Percentiles rank a stretch among this genome's conserved stretches.
Conservation (phyloP, 2,888 invertebrate species). For the Aphrophora alni region DNA sequence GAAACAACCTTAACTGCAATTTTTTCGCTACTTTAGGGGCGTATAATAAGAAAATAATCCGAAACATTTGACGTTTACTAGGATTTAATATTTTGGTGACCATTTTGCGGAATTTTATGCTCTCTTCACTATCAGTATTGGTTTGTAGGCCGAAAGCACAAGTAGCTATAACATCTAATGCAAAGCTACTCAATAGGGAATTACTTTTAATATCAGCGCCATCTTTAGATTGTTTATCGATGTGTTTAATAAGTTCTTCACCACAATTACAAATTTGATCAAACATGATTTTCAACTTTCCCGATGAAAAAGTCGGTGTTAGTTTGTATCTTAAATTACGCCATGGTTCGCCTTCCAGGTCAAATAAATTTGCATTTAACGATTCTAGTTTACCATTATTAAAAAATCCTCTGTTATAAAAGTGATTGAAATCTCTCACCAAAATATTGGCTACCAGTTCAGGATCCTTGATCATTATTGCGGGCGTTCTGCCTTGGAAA, state of each 20-base stretch:
- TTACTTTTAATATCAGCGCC: conserved; percentile 7
- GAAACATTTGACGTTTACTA: background rate
- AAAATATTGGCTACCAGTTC: conserved; percentile 38
- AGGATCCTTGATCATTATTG: conserved; percentile 29
- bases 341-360: conserved; percentile 55
- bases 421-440: conserved; percentile 46
- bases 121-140: conserved; percentile 12
- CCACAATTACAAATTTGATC: conserved; percentile 52
- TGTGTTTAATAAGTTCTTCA: conserved; percentile 46
- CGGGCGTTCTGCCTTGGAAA: conserved; percentile 16
- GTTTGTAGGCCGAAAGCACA: conserved; percentile 39
- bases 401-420: conserved; percentile 41
- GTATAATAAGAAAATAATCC: background rate
- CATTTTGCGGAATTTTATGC: background rate
- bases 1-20: background rate
- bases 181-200: conserved; percentile 31
- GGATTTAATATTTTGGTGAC: background rate
- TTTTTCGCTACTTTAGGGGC: conserved; percentile 12
- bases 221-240: conserved; percentile 39
- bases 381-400: conserved; percentile 42
- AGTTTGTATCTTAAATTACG: conserved; percentile 55
- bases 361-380: conserved; percentile 43
- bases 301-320: conserved; percentile 58
- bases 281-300: conserved; percentile 57
- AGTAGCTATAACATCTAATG: conserved; percentile 43